Evolutionary conservation across 2,888 invertebrate genomes (phyloP).

Genomic region (Amiota communis): DNA sequence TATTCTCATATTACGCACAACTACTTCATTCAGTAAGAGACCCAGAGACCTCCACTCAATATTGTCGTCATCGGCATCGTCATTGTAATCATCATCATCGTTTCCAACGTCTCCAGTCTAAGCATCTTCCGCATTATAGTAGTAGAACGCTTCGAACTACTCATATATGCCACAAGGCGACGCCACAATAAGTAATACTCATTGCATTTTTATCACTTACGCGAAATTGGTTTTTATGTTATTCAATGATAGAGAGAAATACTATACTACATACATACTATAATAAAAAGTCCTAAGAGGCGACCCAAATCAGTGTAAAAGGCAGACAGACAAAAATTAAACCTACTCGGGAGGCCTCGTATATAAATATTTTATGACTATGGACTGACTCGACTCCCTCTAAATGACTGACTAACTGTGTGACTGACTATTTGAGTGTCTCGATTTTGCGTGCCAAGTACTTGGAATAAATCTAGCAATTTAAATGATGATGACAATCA

Average conservation of each 20-base stretch:
- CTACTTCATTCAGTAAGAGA: constrained; percentile 26
- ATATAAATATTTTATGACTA: constrained; percentile 1
- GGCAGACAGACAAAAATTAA: neutral
- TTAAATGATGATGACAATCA: constrained; percentile 64
- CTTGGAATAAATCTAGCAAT: constrained; percentile 41
- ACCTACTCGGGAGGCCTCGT: constrained; percentile 15
- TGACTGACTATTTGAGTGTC: neutral
- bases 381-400: no score
- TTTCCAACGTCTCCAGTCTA: constrained; percentile 32
- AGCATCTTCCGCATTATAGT: constrained; percentile 2
- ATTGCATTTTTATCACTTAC: constrained; percentile 66
- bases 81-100: constrained; percentile 35
- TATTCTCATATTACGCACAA: constrained; percentile 36
- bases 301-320: no score
- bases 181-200: constrained; percentile 45
- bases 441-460: constrained; percentile 19
- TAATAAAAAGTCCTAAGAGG: no score
- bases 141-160: neutral
- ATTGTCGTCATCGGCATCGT: constrained; percentile 27
- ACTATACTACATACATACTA: no score
- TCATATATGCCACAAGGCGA: constrained; percentile 16
- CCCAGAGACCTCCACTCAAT: constrained; percentile 42
- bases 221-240: constrained; percentile 66
- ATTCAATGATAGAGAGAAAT: constrained; percentile 39
- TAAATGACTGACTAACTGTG: neutral